These are phyloP conservation scores for Drosophila chauvacae DNA, from an alignment of 1,140 invertebrate genomes.

Conservation along the genomic window DNA sequence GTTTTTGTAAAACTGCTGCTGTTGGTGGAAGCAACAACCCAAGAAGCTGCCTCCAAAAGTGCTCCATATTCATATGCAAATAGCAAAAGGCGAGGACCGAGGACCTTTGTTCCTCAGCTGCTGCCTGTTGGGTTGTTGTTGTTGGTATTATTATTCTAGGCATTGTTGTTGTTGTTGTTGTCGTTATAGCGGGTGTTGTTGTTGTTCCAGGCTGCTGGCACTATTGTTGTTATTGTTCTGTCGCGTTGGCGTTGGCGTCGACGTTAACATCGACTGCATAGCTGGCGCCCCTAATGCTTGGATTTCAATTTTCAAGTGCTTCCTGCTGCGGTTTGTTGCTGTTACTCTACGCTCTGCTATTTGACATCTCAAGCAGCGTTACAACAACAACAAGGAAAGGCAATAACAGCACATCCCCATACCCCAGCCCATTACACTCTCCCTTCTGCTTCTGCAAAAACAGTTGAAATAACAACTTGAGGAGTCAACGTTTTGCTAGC, in stretches of 20 bases:
- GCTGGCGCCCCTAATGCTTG: conserved; percentile 69
- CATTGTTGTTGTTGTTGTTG: conserved; percentile 34
- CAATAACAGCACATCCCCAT: conserved; percentile 16
- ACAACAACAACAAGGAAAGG: conserved; percentile 37
- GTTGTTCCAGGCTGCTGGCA: conserved; percentile 29
- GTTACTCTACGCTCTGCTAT: conserved; percentile 58
- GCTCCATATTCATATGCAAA: conserved; percentile 78
- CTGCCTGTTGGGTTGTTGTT: conserved; percentile 23
- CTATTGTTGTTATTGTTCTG: conserved; percentile 37
- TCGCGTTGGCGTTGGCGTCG: conserved; percentile 53
- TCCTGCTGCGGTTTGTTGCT: conserved; percentile 65
- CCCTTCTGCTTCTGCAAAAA: conserved; percentile 36
- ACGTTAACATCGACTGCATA: conserved; percentile 22
- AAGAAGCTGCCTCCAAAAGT: conserved; percentile 56
- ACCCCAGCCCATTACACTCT: not conserved
- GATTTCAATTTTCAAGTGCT: conserved; percentile 81
- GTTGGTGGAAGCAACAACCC: conserved; percentile 51
- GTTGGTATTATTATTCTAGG: conserved; percentile 17
- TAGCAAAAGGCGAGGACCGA: conserved; percentile 54
- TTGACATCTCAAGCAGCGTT: conserved; percentile 80
- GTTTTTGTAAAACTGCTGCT: conserved; percentile 28
- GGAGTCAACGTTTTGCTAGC: conserved; percentile 43
- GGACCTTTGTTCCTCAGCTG: conserved; percentile 65
- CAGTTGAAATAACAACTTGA: conserved; percentile 67
- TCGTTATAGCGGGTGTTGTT: conserved; percentile 32